Conservation (phyloP, 2,888 invertebrate genomes). For the Pyrrhia umbra region DNA sequence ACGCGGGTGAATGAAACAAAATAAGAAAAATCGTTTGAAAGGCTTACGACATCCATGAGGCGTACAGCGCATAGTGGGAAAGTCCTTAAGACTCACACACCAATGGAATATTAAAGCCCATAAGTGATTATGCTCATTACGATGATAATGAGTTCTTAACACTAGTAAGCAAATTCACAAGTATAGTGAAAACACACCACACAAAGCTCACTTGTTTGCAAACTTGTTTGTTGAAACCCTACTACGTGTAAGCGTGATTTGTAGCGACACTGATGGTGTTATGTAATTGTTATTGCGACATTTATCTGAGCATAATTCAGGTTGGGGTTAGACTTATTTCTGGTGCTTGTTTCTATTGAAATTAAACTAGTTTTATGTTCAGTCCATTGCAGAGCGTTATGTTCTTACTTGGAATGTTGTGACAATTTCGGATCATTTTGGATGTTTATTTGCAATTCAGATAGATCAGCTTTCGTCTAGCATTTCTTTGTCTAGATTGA, state of each 20-base stretch:
- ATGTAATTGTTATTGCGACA: conserved; percentile 58
- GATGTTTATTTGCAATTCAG: not conserved
- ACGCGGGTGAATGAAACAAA: too few relatives aligned
- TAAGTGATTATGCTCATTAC: not conserved
- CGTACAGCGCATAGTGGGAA: not conserved
- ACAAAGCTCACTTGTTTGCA: conserved; percentile 43
- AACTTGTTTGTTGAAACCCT: conserved; percentile 44
- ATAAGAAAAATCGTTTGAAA: not conserved
- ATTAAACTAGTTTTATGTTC: conserved; percentile 22
- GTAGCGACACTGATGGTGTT: conserved; percentile 51
- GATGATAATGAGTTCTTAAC: not conserved
- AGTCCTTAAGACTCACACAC: not conserved
- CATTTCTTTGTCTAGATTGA: too few relatives aligned
- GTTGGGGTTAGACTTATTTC: conserved; percentile 38
- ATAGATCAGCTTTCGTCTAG: too few relatives aligned
- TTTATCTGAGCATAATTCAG: conserved; percentile 52
- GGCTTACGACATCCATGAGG: too few relatives aligned
- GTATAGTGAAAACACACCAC: conserved; percentile 19
- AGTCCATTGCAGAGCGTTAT: not conserved
- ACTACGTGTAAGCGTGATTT: conserved; percentile 50
- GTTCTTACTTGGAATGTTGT: not conserved
- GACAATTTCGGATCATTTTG: not conserved
- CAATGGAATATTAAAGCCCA: not conserved
- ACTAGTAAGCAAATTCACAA: not conserved
- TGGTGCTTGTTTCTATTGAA: conserved; percentile 36